These are phyloP conservation scores for Dipodomys merriami DNA, from an alignment of 2,113 vertebrate species.

Conservation along the genomic window DNA sequence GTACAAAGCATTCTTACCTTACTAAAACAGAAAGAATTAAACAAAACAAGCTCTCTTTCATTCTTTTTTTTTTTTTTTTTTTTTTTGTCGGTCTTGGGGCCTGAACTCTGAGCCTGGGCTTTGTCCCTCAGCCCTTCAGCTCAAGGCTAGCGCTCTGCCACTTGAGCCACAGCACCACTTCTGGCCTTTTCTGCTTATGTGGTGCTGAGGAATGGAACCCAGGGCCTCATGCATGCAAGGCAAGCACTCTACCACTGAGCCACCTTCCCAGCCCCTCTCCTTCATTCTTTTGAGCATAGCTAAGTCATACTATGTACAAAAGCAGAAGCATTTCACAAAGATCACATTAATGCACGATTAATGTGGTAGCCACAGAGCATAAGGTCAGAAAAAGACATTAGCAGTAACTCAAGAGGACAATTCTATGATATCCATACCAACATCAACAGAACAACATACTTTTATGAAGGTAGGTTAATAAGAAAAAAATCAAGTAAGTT, in stretches of 20 bases:
- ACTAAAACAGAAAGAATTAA: slow-evolving; percentile 46
- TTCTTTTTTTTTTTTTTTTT: not conserved
- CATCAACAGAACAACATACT: not conserved
- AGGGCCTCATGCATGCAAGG: too few relatives aligned
- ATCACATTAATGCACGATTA: slow-evolving; percentile 29
- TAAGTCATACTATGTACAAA: slow-evolving; percentile 52
- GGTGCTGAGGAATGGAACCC: too few relatives aligned
- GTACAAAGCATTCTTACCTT: slow-evolving; percentile 37
- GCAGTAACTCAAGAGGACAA: slow-evolving; percentile 17
- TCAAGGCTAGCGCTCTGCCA: too few relatives aligned
- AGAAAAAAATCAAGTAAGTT: slow-evolving; percentile 20
- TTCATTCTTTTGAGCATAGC: slow-evolving; percentile 35
- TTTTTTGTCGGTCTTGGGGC: too few relatives aligned
- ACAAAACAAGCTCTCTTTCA: slow-evolving; percentile 33
- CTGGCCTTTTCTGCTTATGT: too few relatives aligned
- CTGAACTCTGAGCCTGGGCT: too few relatives aligned
- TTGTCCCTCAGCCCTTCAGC: too few relatives aligned
- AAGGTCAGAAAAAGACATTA: slow-evolving; percentile 24
- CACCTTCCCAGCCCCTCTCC: not conserved
- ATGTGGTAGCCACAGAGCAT: not conserved
- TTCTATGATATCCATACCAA: slow-evolving; percentile 21
- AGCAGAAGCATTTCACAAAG: slow-evolving; percentile 46
- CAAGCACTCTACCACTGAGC: too few relatives aligned
- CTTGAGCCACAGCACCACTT: too few relatives aligned
- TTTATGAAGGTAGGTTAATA: slow-evolving; percentile 49